Evolutionary conservation across 64 coral and sea anemone genomes (phyloP).

Genomic region (Acropora tenuis): DNA sequence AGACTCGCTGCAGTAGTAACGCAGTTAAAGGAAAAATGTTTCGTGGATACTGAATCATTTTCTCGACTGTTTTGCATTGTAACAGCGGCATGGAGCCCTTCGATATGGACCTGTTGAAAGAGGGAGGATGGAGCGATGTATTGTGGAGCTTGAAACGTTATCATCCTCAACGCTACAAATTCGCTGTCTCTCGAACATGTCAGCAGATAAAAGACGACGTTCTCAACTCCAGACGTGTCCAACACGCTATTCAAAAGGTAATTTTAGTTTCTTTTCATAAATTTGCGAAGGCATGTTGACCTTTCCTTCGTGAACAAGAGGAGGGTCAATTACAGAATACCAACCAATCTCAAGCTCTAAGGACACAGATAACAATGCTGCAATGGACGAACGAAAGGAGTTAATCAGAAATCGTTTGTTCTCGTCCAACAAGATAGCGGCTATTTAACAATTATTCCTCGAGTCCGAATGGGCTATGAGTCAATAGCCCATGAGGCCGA

Average conservation of each 20-base stretch:
- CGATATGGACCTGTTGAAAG: slow-evolving; percentile 71
- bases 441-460: too few relatives aligned
- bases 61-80: too few relatives aligned
- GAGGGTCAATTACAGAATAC: too few relatives aligned
- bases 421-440: too few relatives aligned
- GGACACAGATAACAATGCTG: too few relatives aligned
- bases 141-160: slow-evolving; percentile 79
- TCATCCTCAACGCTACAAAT: slow-evolving; percentile 75
- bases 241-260: slow-evolving; percentile 90
- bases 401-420: too few relatives aligned
- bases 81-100: slow-evolving; percentile 62
- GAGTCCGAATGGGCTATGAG: too few relatives aligned
- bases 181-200: slow-evolving; percentile 62
- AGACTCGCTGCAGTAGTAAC: not conserved
- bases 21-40: not conserved
- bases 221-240: slow-evolving; percentile 78
- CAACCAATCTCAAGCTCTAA: too few relatives aligned
- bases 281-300: not conserved
- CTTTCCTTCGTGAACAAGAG: too few relatives aligned
- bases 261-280: not conserved
- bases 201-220: slow-evolving; percentile 84
- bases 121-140: slow-evolving; percentile 60
- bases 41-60: not conserved
- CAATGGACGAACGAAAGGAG: too few relatives aligned
- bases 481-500: too few relatives aligned